These are phyloP conservation scores for Allacma fusca DNA, from an alignment of 2,888 invertebrate genomes.

Conservation along the genomic window DNA sequence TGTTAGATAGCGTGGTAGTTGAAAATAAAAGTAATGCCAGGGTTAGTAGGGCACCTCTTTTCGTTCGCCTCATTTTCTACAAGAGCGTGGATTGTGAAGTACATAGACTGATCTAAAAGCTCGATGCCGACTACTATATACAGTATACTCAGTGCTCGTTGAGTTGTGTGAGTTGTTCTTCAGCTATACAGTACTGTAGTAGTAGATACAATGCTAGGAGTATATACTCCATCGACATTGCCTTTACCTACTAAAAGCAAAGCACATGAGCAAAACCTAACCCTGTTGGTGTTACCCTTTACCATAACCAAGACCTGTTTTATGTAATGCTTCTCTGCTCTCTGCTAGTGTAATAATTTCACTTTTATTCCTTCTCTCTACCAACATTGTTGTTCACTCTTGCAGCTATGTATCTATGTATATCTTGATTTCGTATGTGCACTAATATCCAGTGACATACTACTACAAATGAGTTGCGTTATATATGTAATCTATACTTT, in stretches of 20 bases:
- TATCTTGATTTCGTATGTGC: too few species aligned
- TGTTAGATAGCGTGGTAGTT: slow-evolving; percentile 5
- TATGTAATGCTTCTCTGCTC: slow-evolving; percentile 17
- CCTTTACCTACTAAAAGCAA: neutral
- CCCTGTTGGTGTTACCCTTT: too few species aligned
- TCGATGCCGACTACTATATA: too few species aligned
- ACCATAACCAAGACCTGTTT: slow-evolving; percentile 33
- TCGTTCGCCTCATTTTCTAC: slow-evolving; percentile 32
- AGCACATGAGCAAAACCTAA: too few species aligned
- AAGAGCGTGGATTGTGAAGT: neutral
- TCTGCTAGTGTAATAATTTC: slow-evolving; percentile 14
- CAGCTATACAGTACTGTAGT: too few species aligned
- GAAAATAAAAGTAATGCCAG: slow-evolving; percentile 54
- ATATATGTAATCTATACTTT: too few species aligned
- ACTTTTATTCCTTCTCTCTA: neutral
- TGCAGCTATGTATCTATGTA: neutral
- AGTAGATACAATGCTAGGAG: too few species aligned
- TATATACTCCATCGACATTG: neutral
- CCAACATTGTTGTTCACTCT: neutral
- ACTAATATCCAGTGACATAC: too few species aligned
- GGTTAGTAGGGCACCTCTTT: slow-evolving; percentile 60
- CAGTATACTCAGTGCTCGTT: too few species aligned
- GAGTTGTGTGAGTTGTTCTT: too few species aligned
- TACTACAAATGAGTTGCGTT: too few species aligned
- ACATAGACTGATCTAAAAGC: too few species aligned